Evolutionary conservation across 2,888 invertebrate species (phyloP).

Genomic region (Folsomia manolachei): DNA sequence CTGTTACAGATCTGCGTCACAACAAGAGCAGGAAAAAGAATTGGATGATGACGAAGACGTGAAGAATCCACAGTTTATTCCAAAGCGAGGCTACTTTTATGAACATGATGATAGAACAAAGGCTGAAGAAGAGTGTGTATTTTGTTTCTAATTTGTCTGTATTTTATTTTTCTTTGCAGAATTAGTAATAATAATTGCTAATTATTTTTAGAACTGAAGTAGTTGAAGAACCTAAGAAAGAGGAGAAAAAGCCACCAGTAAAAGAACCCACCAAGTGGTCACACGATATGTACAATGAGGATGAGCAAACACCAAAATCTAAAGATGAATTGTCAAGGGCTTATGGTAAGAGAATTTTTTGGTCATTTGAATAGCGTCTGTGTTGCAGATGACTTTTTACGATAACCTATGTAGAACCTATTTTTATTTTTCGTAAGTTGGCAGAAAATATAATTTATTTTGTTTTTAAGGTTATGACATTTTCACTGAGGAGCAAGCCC

Average conservation of each 20-base stretch:
- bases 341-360: slow-evolving; percentile 94
- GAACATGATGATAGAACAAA: slow-evolving; percentile 90
- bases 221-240: slow-evolving; percentile 49
- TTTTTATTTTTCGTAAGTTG: no score
- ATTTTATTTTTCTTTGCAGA: no score
- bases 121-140: slow-evolving; percentile 62
- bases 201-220: slow-evolving; percentile 35
- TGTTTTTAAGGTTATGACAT: no score
- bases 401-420: no score
- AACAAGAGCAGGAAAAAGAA: slow-evolving; percentile 60
- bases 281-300: slow-evolving; percentile 79
- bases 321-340: slow-evolving; percentile 76
- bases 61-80: slow-evolving; percentile 95
- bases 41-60: slow-evolving; percentile 91
- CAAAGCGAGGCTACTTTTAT: slow-evolving; percentile 91
- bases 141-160: no score
- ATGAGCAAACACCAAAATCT: slow-evolving; percentile 78
- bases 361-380: no score
- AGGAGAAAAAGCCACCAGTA: slow-evolving; percentile 57
- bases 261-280: slow-evolving; percentile 70
- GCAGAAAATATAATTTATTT: no score
- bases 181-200: no score
- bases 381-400: no score
- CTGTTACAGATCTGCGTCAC: not conserved
- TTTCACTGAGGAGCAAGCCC: slow-evolving; percentile 87